Evolutionary conservation across 2,797 vertebrate species (phyloP), one percentile per base, ranked within the genome.

Genomic region (Clarias laeviceps): DNA sequence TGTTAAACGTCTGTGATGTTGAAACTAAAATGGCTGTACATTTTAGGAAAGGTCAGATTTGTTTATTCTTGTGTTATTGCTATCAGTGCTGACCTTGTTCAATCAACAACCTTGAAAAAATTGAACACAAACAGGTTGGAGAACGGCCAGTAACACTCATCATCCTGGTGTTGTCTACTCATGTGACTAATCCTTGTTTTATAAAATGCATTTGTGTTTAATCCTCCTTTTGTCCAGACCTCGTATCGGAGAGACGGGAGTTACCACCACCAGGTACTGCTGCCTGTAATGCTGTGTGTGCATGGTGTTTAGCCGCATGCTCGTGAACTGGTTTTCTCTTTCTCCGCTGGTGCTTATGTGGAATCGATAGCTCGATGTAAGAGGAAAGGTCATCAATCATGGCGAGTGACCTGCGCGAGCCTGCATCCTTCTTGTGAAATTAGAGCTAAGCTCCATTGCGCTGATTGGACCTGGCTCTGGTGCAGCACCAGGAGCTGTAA

Each of bases 211-310:
- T 62, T 62, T 79, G 66, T 89, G 78, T 91, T 83, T 90, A 79
- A 88, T 88, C 90, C 77, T 93, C 85, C 91, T 89, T 90, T 88
- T 91, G 89, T 94, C 91, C 90, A 96, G 95, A 95, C 94, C 0
- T 95, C 95, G 59, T 96, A 95, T 90, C 93, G 95, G 89, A 94
- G 95, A 89, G 95, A 95, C 83, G 94, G 93, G 91, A 95, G 95
- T 92, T 96, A 95, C 91, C 95, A 96, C 89, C 95, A 95, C 90
- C 95, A 96, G 95, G 95, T 96, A 95, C 79, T 84, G 78, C 80
- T 84, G 56, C 15, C 74, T 78, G 70, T 69, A 86, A 61, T 82
- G 73, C 59, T 89, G 64, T 79, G 83, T 87, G 59, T 93, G 93
- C 91, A 92, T 93, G 92, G 56, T 69, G 86, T 88, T 87, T 45